Evolutionary conservation across 2,113 vertebrate species (phyloP), one percentile per base, ranked within the genome.

Genomic region (Narcine bancroftii): DNA sequence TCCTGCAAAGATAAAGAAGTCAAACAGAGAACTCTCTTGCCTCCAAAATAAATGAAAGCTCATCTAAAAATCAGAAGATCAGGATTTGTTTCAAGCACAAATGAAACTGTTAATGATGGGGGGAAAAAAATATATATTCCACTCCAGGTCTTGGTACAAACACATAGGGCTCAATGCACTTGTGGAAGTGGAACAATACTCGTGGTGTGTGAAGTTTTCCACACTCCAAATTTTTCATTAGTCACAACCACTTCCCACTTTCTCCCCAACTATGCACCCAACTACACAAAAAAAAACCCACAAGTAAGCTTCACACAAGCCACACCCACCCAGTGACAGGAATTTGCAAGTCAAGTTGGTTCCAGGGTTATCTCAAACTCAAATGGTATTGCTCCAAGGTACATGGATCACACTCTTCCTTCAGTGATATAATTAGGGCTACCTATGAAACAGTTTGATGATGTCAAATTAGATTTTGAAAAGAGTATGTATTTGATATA

Each of bases 1-100:
- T 94, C 98, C 99, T 99, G 65, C 83, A 89, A 21, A 93, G 71
- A 93, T 92, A 93, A 5, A 53, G 29, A 19, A 56, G 17, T 42
- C 19, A 50, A 69, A 47, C 47, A 26, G 71, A 45, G 33, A 53
- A 6, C 53, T 47, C 29, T 39, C 15, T 17, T 19, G 81, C 33
- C 36, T 47, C 45, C 42, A 81, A 81, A 81, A 81, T 10, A 81
- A 33, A 85, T 11, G 11, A 50, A 21, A 29, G 77, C 24, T 85
- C 33, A 85, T 36, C 60, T 60, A 85, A 60, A 47, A 60, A 7
- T 2, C 56, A n/a, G 81, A 11, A 33, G 50, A 17, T 3, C 17
- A 19, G 4, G 33, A 33, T 60, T 60, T 17, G 21, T 36, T 85
- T 6, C 81, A 85, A 85, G 1, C n/a, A 85, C 3, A n/a, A 85